Percentiles rank a stretch among this genome's conserved stretches.
Conservation (phyloP, 2,113 vertebrate genomes). For the Blennius ocellaris region DNA sequence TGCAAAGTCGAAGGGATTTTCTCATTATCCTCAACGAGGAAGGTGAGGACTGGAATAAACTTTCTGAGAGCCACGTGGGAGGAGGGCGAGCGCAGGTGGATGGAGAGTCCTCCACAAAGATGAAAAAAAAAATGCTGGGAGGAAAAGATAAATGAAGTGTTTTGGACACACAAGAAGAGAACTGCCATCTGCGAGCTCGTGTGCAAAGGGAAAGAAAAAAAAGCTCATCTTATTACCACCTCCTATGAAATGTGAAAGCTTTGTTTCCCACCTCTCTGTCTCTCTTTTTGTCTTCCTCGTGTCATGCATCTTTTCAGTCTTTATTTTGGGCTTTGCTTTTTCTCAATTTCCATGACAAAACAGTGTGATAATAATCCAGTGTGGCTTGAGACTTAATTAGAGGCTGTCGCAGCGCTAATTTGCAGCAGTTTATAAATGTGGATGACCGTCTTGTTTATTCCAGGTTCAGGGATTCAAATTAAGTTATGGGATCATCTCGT, state of each 20-base stretch:
- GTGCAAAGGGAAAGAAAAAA: constrained; percentile 21
- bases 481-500: constrained; percentile 31
- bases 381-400: constrained; percentile 59
- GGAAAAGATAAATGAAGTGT: constrained; percentile 58
- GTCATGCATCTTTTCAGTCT: constrained; percentile 17
- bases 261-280: constrained; percentile 24
- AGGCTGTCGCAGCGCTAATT: constrained; percentile 46
- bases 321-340: constrained; percentile 10
- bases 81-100: constrained; percentile 17
- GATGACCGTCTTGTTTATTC: constrained; percentile 47
- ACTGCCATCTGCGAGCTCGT: constrained; percentile 57
- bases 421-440: constrained; percentile 43
- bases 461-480: constrained; percentile 40
- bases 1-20: constrained; percentile 18
- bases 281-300: constrained; percentile 35
- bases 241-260: constrained; percentile 42
- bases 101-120: constrained; percentile 30
- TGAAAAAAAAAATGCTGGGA: constrained; percentile 47
- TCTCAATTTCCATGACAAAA: constrained; percentile 46
- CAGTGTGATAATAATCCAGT: constrained; percentile 38
- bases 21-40: constrained; percentile 23
- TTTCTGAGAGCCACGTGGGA: constrained; percentile 21
- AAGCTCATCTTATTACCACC: constrained; percentile 53
- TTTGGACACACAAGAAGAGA: constrained; percentile 38
- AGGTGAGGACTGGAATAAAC: constrained; percentile 20